phyloP scores from a whole-genome alignment of 30 jellyfish, hydroid and myxozoan species.

The Hydra vulgaris region DNA sequence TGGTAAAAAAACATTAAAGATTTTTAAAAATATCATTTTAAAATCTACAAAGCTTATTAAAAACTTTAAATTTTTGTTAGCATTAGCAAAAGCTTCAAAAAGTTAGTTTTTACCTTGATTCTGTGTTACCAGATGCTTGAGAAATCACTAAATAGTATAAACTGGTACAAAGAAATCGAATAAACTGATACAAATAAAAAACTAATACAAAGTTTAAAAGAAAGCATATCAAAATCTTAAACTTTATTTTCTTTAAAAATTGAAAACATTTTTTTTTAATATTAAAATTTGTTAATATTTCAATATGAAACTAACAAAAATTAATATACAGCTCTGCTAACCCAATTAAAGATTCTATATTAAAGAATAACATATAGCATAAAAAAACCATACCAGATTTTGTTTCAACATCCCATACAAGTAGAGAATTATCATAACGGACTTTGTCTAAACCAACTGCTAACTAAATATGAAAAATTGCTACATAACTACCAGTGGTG shows the following conservation, averaged over 20 bases:
- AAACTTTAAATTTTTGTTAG: no score
- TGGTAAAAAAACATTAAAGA: no score
- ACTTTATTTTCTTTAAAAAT: neutral
- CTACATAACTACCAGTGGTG: neutral
- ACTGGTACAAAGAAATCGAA: no score
- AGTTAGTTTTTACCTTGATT: no score
- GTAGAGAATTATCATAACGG: slow-evolving; percentile 69
- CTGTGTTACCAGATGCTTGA: no score
- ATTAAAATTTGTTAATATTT: neutral
- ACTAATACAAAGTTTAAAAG: neutral
- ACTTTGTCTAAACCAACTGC: slow-evolving; percentile 93
- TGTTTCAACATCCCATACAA: slow-evolving; percentile 95
- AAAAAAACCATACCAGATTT: slow-evolving; percentile 14
- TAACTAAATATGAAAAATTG: slow-evolving; percentile 42
- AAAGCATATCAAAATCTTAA: neutral
- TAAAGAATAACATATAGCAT: neutral
- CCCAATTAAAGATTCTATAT: neutral
- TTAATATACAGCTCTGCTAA: no score
- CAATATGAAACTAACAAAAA: no score
- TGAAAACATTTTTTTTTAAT: neutral
- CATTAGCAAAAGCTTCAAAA: no score
- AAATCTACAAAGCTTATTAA: no score
- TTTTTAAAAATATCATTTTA: no score
- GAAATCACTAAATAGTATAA: no score
- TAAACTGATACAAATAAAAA: no score